phyloP scores from a whole-genome alignment of 2,797 vertebrate genomes.

The Silurus aristotelis region DNA sequence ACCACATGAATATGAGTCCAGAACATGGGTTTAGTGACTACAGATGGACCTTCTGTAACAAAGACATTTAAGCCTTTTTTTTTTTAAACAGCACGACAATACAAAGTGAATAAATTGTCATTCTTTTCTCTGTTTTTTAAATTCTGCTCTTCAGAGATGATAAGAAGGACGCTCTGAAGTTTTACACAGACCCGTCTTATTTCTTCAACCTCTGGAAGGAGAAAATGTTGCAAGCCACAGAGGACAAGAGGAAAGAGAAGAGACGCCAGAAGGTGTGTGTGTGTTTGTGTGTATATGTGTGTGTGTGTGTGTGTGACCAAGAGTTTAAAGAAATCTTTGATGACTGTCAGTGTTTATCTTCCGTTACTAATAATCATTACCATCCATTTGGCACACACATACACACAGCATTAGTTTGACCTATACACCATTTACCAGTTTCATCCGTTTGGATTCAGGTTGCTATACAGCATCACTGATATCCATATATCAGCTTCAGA shows the following conservation, averaged over 20 bases:
- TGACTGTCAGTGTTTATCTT: constrained; percentile 26
- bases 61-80: background rate
- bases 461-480: background rate
- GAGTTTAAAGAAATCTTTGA: constrained; percentile 1
- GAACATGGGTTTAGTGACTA: background rate
- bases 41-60: background rate
- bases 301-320: too few species aligned
- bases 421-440: background rate
- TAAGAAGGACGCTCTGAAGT: constrained; percentile 88
- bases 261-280: constrained; percentile 84
- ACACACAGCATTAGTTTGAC: background rate
- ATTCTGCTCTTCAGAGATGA: constrained; percentile 75
- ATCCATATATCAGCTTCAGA: background rate
- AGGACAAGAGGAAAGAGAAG: constrained; percentile 91
- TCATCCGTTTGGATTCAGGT: background rate
- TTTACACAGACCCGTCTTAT: constrained; percentile 91
- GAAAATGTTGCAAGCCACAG: constrained; percentile 92
- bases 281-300: background rate
- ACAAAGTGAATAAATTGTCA: background rate
- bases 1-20: background rate
- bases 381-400: background rate
- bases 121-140: background rate
- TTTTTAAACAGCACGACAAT: constrained; percentile 55
- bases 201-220: constrained; percentile 94
- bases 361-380: constrained; percentile 32